phyloP scores from a whole-genome alignment of 2,888 invertebrate genomes.

The Megamerina dolium region DNA sequence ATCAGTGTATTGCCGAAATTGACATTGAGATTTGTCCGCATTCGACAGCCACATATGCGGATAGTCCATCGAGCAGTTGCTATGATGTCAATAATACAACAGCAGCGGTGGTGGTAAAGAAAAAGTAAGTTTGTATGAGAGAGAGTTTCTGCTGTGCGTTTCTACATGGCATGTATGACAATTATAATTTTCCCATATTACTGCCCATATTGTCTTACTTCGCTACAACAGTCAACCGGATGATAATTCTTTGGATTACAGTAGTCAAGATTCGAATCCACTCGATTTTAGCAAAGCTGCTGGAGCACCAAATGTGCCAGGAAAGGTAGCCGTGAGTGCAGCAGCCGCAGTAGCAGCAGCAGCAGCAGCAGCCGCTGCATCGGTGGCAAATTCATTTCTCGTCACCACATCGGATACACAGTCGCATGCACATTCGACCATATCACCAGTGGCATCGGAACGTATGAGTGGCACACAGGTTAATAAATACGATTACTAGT shows the following conservation, averaged over 20 bases:
- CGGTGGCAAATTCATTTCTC: conserved; percentile 5
- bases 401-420: conserved; percentile 9
- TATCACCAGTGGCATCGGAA: conserved; percentile 15
- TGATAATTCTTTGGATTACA: conserved; percentile 44
- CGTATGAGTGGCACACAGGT: conserved; percentile 17
- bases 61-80: conserved; percentile 43
- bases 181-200: too few relatives aligned
- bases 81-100: conserved; percentile 32
- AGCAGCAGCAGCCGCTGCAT: conserved; percentile 4
- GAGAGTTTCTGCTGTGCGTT: background rate
- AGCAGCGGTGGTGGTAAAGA: too few relatives aligned
- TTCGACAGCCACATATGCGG: conserved; percentile 33
- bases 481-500: too few relatives aligned
- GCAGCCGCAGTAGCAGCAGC: background rate
- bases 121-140: conserved; percentile 22
- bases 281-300: conserved; percentile 52
- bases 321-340: background rate
- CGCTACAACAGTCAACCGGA: conserved; percentile 35
- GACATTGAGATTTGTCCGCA: conserved; percentile 54
- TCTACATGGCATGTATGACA: too few relatives aligned
- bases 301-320: background rate
- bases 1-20: conserved; percentile 57
- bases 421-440: conserved; percentile 13
- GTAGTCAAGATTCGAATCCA: conserved; percentile 49
- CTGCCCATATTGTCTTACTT: too few relatives aligned